Conservation (phyloP, 2,888 invertebrate genomes). For the Polydrusus tereticollis region DNA sequence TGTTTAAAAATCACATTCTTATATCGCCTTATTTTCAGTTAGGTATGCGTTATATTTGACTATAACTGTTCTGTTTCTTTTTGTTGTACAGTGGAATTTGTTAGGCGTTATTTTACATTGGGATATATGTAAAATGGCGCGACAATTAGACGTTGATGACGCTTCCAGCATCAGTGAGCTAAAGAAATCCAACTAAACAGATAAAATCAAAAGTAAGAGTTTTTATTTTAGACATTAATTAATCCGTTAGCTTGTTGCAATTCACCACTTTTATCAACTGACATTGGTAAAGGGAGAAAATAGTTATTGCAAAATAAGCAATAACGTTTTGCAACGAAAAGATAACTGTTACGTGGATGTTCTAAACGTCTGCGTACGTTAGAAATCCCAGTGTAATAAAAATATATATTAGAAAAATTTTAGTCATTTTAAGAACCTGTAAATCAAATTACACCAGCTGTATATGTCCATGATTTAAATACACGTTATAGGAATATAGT, state of each 20-base stretch:
- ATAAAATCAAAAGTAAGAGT: background rate
- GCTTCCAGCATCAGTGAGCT: too few relatives aligned
- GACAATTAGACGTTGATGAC: too few relatives aligned
- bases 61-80: too few relatives aligned
- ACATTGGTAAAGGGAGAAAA: background rate
- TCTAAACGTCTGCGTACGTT: background rate
- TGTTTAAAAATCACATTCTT: too few relatives aligned
- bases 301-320: background rate
- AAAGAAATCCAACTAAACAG: background rate
- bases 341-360: background rate
- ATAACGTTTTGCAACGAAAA: background rate
- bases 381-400: background rate
- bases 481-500: background rate
- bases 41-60: too few relatives aligned
- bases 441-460: background rate
- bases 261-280: background rate
- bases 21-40: too few relatives aligned
- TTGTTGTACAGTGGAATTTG: too few relatives aligned
- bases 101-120: too few relatives aligned
- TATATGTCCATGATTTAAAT: constrained; percentile 2
- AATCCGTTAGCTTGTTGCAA: background rate
- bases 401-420: too few relatives aligned
- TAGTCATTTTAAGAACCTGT: background rate
- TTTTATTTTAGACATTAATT: background rate
- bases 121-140: too few relatives aligned